Percentiles rank a stretch among this genome's conserved stretches.
These are phyloP conservation scores for Drosophila meridionalis DNA, from an alignment of 2,888 invertebrate species.

Conservation along the genomic window DNA sequence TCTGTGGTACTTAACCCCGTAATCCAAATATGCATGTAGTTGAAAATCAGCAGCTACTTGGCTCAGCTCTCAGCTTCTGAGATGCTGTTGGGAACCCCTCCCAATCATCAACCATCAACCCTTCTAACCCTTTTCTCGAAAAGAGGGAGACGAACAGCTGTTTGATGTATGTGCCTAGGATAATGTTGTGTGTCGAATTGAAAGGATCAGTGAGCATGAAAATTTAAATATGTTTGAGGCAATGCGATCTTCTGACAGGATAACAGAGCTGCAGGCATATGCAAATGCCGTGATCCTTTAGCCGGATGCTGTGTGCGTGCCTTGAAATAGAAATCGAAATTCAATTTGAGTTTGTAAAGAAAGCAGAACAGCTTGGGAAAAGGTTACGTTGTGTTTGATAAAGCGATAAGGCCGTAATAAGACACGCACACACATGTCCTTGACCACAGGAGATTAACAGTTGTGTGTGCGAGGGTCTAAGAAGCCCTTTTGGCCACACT, in stretches of 20 bases:
- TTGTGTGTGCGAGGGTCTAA: constrained; percentile 26
- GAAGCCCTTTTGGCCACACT: constrained; percentile 32
- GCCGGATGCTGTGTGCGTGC: constrained; percentile 69
- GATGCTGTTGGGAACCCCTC: constrained; percentile 21
- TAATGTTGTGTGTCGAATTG: constrained; percentile 23
- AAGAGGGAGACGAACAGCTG: constrained; percentile 55
- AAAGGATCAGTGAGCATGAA: constrained; percentile 55
- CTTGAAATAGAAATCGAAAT: constrained; percentile 44
- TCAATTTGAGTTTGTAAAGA: constrained; percentile 26
- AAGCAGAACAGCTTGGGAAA: constrained; percentile 24
- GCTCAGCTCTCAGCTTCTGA: constrained; percentile 11
- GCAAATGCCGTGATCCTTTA: constrained; percentile 26
- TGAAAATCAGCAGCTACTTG: constrained; percentile 14
- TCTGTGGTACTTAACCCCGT: constrained; percentile 27
- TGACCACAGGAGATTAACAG: constrained; percentile 63
- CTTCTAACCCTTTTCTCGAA: constrained; percentile 46
- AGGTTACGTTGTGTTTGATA: constrained; percentile 44
- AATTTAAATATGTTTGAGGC: constrained; percentile 48
- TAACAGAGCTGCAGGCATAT: constrained; percentile 33
- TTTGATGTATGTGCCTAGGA: constrained; percentile 35
- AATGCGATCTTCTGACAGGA: constrained; percentile 40
- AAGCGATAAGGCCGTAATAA: constrained; percentile 67
- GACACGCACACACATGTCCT: constrained; percentile 53
- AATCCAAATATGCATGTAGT: not conserved
- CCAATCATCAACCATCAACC: constrained; percentile 32